Percentiles rank a stretch among this genome's conserved stretches.
Conservation (phyloP, 2,888 invertebrate genomes). For the Leptura quadrifasciata region DNA sequence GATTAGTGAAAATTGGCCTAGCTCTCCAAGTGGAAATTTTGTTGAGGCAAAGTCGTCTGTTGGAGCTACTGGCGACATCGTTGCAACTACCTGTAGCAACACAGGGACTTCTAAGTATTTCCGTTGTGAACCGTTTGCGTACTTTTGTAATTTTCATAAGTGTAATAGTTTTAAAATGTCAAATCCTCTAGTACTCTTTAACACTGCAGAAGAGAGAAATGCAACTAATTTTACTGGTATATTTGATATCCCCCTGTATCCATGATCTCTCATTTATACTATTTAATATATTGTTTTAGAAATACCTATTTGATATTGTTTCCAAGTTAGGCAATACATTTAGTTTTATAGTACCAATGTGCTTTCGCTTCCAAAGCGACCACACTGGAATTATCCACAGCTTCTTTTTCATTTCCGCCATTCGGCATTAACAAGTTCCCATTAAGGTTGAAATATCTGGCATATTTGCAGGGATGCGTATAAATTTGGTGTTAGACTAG, state of each 20-base stretch:
- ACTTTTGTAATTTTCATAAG: conserved; percentile 44
- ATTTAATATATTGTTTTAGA: no score
- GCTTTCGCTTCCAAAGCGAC: no score
- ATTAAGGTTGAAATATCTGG: conserved; percentile 31
- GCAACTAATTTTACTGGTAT: no score
- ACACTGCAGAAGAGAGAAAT: no score
- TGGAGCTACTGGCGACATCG: neutral
- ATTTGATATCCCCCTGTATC: no score
- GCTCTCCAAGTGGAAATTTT: conserved; percentile 33
- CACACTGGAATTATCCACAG: neutral
- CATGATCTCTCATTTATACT: no score
- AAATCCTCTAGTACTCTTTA: conserved; percentile 47
- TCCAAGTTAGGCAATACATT: no score
- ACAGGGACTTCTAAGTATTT: conserved; percentile 49
- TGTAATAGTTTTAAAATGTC: conserved; percentile 49
- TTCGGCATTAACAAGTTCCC: neutral
- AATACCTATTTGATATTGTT: no score
- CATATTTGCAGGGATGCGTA: conserved; percentile 48
- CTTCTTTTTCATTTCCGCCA: conserved; percentile 14
- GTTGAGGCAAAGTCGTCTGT: neutral
- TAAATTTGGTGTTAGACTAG: conserved; percentile 49
- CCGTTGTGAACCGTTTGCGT: conserved; percentile 45
- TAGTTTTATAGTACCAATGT: no score
- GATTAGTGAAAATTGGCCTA: conserved; percentile 39
- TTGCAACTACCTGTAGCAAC: conserved; percentile 39